Base-by-base conservation (phyloP, 2,113 vertebrate genomes). In the Gymnorhina tibicen region DNA sequence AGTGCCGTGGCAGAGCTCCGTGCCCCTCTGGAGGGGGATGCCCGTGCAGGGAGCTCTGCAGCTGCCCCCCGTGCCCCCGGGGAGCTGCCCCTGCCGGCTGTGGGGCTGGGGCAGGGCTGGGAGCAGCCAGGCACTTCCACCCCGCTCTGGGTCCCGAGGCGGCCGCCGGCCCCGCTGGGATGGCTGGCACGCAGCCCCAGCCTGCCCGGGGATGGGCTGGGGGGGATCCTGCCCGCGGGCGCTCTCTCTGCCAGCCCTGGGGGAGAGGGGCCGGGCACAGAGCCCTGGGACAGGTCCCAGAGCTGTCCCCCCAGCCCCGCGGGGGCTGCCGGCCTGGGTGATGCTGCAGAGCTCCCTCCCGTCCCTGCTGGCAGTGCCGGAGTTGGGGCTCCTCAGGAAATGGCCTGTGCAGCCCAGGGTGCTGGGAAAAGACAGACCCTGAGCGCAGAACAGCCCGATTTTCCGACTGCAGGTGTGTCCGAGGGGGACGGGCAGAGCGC, bases 121-220 rank as follows among this genome's bases (percentile, higher is more conserved):
- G 79, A 87, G 42, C 95, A 97, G 64, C 53, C 70, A 16, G 74
- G 60, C 19, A 91, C 97, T 14, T 98, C 98, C 20, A 97, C 98
- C 91, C 97, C 97, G 47, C 98, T 97, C 27, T 60, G 98, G 59
- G 97, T 98, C n/a, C 88, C 85, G 59, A 97, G 89, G 70, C 97
- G 89, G 66, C 96, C 96, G 39, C 88, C 84, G 3, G 97, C 98
- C 32, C 94, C 92, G 1, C 55, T 94, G 46, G 77, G 93, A 27
- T 64, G 97, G 58, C 21, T 18, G 12, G 72, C 88, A 19, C 49
- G 49, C 9, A 11, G 64, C 70, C 22, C 41, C 22, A 91, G 80
- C 23, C 96, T 90, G 16, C 33, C 79, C 13, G 70, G 95, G 41
- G 93, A 89, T 55, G 95, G 39, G 11, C 92, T 97, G 47, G 93